phyloP scores from a whole-genome alignment of 2,113 vertebrate species.

The Marmota monax region DNA sequence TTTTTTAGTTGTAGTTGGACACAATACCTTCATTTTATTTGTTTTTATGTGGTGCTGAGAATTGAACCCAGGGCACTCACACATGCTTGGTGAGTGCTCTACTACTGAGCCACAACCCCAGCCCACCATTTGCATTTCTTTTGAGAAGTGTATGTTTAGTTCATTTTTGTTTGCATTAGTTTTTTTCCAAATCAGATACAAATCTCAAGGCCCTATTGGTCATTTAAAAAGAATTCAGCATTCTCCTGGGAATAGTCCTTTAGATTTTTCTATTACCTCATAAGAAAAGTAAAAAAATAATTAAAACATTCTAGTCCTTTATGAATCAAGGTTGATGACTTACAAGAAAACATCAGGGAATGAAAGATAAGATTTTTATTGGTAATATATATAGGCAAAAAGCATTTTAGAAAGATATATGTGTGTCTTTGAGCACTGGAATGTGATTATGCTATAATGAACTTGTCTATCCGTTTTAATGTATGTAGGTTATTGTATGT shows the following conservation, averaged over 20 bases:
- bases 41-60: neutral
- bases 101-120: too few species aligned
- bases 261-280: neutral
- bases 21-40: too few species aligned
- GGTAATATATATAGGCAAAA: neutral
- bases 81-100: too few species aligned
- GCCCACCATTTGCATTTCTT: too few species aligned
- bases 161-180: too few species aligned
- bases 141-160: too few species aligned
- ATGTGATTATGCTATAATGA: constrained; percentile 20
- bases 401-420: neutral
- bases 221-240: neutral
- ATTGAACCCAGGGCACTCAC: neutral
- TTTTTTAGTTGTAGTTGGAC: too few species aligned
- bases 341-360: neutral
- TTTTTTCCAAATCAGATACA: neutral
- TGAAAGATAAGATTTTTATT: constrained; percentile 6
- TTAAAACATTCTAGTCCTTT: neutral
- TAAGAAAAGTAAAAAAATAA: constrained; percentile 55
- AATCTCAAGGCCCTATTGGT: neutral
- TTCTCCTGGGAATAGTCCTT: neutral
- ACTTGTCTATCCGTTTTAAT: neutral
- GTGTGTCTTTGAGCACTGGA: neutral
- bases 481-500: neutral
- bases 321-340: neutral